Percentiles rank a stretch among this genome's conserved stretches.
phyloP scores from a whole-genome alignment of 1,140 invertebrate species.

The Coptotermes formosanus region DNA sequence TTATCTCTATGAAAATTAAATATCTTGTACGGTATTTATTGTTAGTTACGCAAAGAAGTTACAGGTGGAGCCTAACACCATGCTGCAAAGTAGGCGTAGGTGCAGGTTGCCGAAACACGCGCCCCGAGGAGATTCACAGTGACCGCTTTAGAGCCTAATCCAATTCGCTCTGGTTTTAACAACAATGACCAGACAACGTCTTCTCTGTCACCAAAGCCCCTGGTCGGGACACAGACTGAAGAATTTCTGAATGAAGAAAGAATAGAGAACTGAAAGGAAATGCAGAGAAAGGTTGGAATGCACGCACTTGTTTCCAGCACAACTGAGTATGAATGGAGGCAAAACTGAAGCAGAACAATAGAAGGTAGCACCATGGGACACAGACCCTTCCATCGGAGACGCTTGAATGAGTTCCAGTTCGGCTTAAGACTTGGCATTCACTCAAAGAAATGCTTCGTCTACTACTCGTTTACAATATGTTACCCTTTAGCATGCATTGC shows the following conservation, averaged over 20 bases:
- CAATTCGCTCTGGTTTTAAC: neutral
- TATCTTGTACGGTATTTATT: no score
- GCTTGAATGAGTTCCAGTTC: neutral
- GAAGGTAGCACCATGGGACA: neutral
- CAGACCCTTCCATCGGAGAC: neutral
- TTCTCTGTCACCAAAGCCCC: neutral
- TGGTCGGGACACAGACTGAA: neutral
- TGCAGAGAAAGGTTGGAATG: neutral
- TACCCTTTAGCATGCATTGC: neutral
- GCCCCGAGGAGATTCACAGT: neutral
- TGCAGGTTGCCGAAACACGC: neutral
- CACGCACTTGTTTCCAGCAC: neutral
- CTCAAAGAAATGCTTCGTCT: neutral
- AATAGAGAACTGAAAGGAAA: neutral
- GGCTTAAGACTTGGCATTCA: neutral
- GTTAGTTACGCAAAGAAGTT: no score
- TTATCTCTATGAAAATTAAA: no score
- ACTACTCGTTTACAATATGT: neutral
- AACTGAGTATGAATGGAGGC: neutral
- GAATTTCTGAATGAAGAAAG: neutral
- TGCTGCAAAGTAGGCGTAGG: no score
- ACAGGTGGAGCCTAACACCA: no score
- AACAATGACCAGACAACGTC: neutral
- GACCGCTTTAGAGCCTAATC: neutral
- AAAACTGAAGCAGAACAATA: neutral